Evolutionary conservation across 2,888 invertebrate genomes (phyloP).

Genomic region (Malthinus seriepunctatus): DNA sequence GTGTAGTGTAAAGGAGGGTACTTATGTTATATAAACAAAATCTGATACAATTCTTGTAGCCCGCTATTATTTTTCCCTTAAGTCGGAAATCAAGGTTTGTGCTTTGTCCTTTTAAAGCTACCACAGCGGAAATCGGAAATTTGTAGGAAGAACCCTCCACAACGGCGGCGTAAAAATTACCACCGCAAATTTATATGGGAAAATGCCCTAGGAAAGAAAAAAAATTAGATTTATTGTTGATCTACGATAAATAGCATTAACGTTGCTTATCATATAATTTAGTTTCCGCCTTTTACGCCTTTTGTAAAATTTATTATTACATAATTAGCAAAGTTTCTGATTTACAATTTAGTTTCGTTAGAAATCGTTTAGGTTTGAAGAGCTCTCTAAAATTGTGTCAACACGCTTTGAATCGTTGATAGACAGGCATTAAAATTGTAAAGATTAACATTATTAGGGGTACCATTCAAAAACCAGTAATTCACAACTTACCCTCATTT

Average conservation of each 20-base stretch:
- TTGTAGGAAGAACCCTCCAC: slow-evolving; percentile 23
- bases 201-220: slow-evolving; percentile 17
- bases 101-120: slow-evolving; percentile 25
- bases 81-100: slow-evolving; percentile 28
- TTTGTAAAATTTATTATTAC: slow-evolving; percentile 3
- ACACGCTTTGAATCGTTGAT: neutral
- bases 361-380: too few relatives aligned
- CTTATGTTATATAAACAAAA: slow-evolving; percentile 30
- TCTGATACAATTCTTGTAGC: slow-evolving; percentile 26
- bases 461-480: slow-evolving; percentile 25
- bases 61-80: slow-evolving; percentile 30
- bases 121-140: slow-evolving; percentile 30
- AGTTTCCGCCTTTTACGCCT: slow-evolving; percentile 17
- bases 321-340: neutral
- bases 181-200: slow-evolving; percentile 24
- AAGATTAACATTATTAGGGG: slow-evolving; percentile 28
- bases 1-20: slow-evolving; percentile 22
- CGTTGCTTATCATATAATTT: slow-evolving; percentile 22
- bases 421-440: slow-evolving; percentile 13
- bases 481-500: slow-evolving; percentile 29
- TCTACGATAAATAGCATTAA: slow-evolving; percentile 23
- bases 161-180: slow-evolving; percentile 20
- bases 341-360: neutral
- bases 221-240: slow-evolving; percentile 22
- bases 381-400: neutral